Base-by-base conservation (phyloP, 2,113 vertebrate species). In the Campylomormyrus tamandua region DNA sequence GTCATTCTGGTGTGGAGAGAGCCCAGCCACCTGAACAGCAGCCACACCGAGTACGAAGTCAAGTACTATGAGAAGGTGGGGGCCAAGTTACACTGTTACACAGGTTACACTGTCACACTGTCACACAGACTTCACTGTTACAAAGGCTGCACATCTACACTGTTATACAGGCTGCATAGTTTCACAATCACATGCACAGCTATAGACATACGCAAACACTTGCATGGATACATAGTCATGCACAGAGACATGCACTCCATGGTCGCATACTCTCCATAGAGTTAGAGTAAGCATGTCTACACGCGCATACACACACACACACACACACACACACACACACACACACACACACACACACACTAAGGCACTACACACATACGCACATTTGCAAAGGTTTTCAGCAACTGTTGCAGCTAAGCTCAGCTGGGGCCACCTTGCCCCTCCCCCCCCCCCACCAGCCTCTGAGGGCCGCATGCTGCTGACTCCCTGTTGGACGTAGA, bases 11-110 rank as follows among this genome's bases (percentile, higher is more conserved):
- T 96, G 0, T 99, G 98, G 98, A 96, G 97, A 91, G 95, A 97
- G 90, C 96, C 97, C 0, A 92, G 93, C 6, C 91, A 95, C 42
- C 93, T 94, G 0, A 96, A 96, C 83, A 87, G 94, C 94, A 99
- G 98, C 2, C 91, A 95, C 94, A 98, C 97, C 0, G 97, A 98
- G 90, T 99, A 99, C 0, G 98, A 99, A 93, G 96, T 99, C 94
- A 97, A 97, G 87, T 99, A 98, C 95, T 99, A 97, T 0, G 97
- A 99, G 95, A 99, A 99, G 97, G 98, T 99, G 96, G 89, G 49
- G 10, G 45, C 85, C 6, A 2, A 39, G 21, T 9, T 31, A 58
- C 24, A 39, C 39, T 42, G 19, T 19, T 42, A 24, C 35, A 13
- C 24, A 27, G 5, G 6, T 15, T 27, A 19, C 49, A 70, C 70